These are phyloP conservation scores for Priocnemis perturbator DNA, from an alignment of 2,888 invertebrate species.

Conservation along the genomic window DNA sequence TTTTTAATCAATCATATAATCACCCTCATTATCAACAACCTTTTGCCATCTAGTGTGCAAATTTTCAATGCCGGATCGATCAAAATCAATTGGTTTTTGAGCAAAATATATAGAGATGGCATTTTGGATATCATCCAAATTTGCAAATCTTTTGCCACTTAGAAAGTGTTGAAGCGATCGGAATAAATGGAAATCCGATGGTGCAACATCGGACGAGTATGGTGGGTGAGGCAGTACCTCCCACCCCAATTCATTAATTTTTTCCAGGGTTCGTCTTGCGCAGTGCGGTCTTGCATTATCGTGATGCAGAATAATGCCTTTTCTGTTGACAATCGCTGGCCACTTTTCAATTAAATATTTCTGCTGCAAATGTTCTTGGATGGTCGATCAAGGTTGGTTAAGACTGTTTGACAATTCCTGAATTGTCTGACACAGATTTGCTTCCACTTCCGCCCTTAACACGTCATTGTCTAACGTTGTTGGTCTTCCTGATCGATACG, in stretches of 20 bases:
- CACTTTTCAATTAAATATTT: slow-evolving; percentile 26
- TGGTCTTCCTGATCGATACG: too few relatives aligned
- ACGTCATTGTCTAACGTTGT: not conserved
- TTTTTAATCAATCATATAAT: too few relatives aligned
- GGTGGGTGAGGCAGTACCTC: slow-evolving; percentile 19
- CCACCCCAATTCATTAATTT: slow-evolving; percentile 27
- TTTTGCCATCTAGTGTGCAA: too few relatives aligned
- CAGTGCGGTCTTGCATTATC: slow-evolving; percentile 23
- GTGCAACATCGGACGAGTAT: slow-evolving; percentile 15
- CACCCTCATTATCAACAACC: too few relatives aligned
- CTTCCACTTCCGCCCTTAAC: not conserved
- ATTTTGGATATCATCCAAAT: slow-evolving; percentile 23
- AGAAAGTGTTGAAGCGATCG: too few relatives aligned
- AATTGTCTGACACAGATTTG: not conserved
- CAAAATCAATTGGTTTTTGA: slow-evolving; percentile 20
- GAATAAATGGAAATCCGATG: slow-evolving; percentile 21
- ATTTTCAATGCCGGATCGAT: slow-evolving; percentile 25
- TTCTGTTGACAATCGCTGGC: too few relatives aligned
- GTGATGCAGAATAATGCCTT: slow-evolving; percentile 23
- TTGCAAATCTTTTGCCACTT: slow-evolving; percentile 21
- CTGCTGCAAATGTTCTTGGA: slow-evolving; percentile 26
- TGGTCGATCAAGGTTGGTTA: slow-evolving; percentile 29
- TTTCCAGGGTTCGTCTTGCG: slow-evolving; percentile 21
- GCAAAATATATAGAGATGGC: slow-evolving; percentile 20
- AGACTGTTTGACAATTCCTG: slow-evolving; percentile 17